Evolutionary conservation across 2,888 invertebrate species (phyloP).

Genomic region (Drosophila tripunctata): DNA sequence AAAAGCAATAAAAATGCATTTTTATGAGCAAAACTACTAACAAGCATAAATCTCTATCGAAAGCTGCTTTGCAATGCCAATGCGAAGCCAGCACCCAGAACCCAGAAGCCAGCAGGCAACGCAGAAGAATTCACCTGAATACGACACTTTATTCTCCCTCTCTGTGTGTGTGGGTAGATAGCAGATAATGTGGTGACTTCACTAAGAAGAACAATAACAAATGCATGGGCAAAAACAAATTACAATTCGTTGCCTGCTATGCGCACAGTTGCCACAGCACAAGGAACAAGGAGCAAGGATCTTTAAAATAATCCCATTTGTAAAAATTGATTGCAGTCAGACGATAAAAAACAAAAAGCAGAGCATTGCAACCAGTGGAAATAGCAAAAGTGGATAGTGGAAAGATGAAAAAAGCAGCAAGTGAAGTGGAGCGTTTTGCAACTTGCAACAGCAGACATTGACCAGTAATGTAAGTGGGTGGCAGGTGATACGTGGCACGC

Average conservation of each 20-base stretch:
- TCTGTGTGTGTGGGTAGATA: constrained; percentile 48
- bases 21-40: constrained; percentile 80
- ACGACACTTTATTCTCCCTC: constrained; percentile 11
- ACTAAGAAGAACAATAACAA: constrained; percentile 79
- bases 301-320: constrained; percentile 78
- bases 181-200: constrained; percentile 74
- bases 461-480: constrained; percentile 39
- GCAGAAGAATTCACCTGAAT: constrained; percentile 32
- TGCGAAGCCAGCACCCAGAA: constrained; percentile 15
- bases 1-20: constrained; percentile 79
- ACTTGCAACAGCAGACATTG: constrained; percentile 38
- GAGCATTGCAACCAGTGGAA: background rate
- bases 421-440: constrained; percentile 34
- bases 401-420: constrained; percentile 60
- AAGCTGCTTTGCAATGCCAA: constrained; percentile 76
- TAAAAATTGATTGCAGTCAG: constrained; percentile 80
- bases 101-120: constrained; percentile 28
- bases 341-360: constrained; percentile 61
- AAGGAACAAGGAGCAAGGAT: constrained; percentile 16
- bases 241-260: constrained; percentile 65
- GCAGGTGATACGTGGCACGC: constrained; percentile 26
- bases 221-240: constrained; percentile 76
- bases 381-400: background rate
- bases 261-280: constrained; percentile 9
- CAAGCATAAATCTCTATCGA: constrained; percentile 79